Evolutionary conservation across 2,888 invertebrate genomes (phyloP), one percentile per base, ranked within the genome.

Genomic region (Torymus auratus): DNA sequence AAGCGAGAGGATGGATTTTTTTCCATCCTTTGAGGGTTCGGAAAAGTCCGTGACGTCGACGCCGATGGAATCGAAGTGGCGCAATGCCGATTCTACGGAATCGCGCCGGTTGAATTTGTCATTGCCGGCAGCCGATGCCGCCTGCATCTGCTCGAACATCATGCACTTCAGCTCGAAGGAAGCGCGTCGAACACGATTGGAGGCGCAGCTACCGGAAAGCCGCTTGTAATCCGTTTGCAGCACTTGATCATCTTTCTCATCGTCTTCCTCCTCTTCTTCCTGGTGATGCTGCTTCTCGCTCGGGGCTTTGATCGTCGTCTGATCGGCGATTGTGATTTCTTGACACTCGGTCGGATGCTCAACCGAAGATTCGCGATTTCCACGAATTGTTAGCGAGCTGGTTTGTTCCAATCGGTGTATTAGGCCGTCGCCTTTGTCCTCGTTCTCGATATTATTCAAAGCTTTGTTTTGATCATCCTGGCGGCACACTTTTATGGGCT

Each of bases 51-150:
- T 58, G 58, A 12, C 83, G 52, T 85, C 86, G 11, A 81, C 83
- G 62, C 83, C 86, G 82, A 87, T 87, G 13, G 86, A 86, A 58
- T 88, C 87, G 83, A 88, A 87, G 17, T 86, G 86, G 50, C 71
- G 83, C 14, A 87, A 82, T 12, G 78, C 87, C 61, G 88, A 88
- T 78, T 88, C 88, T 55, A 87, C 86, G 4, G 88, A 88, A 77
- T 86, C 87, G 13, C 86, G 86, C 58, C 88, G 84, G 20, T 72
- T 83, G 68, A 84, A 83, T 61, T 84, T 69, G 13, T 75, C 62
- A 41, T 41, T 41, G 41, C 41, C 41, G 41, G 7, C 41, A 41
- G 41, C 41, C 20, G 20, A 20, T 20, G 20, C 20, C 7, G 41
- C 7, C 62, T 50, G 62, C 68, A 71, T 17, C 64, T 52, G 62